phyloP scores from a whole-genome alignment of 2,888 invertebrate genomes.

The Spialia ferax region DNA sequence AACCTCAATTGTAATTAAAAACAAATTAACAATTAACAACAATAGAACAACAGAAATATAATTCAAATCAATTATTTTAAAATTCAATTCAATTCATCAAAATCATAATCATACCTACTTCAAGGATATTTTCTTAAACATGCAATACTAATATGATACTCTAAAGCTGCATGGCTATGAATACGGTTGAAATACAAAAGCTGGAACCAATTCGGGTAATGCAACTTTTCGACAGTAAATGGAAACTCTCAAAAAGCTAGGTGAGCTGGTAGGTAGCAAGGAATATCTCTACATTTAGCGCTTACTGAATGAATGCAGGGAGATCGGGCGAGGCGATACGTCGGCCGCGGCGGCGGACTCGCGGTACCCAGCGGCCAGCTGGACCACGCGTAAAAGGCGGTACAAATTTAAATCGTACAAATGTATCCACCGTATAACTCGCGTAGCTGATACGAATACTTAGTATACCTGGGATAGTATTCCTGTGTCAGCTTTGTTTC shows the following conservation, averaged over 20 bases:
- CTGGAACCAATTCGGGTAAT: constrained; percentile 79
- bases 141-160: constrained; percentile 30
- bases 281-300: constrained; percentile 75
- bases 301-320: constrained; percentile 76
- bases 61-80: not conserved
- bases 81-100: too few relatives aligned
- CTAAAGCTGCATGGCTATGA: constrained; percentile 24
- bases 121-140: constrained; percentile 5
- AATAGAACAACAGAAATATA: too few relatives aligned
- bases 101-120: not conserved
- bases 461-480: constrained; percentile 20
- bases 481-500: constrained; percentile 27
- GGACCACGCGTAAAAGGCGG: constrained; percentile 56
- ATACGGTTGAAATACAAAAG: constrained; percentile 61
- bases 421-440: constrained; percentile 55
- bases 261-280: constrained; percentile 66
- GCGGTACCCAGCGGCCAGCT: constrained; percentile 53
- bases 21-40: too few relatives aligned
- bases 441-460: constrained; percentile 29
- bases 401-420: constrained; percentile 57
- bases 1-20: not conserved
- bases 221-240: constrained; percentile 72
- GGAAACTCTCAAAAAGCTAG: constrained; percentile 73
- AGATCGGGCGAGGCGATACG: constrained; percentile 79
- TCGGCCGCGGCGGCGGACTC: constrained; percentile 52